Evolutionary conservation across 2,797 vertebrate genomes (phyloP).

Genomic region (Danio choprae): DNA sequence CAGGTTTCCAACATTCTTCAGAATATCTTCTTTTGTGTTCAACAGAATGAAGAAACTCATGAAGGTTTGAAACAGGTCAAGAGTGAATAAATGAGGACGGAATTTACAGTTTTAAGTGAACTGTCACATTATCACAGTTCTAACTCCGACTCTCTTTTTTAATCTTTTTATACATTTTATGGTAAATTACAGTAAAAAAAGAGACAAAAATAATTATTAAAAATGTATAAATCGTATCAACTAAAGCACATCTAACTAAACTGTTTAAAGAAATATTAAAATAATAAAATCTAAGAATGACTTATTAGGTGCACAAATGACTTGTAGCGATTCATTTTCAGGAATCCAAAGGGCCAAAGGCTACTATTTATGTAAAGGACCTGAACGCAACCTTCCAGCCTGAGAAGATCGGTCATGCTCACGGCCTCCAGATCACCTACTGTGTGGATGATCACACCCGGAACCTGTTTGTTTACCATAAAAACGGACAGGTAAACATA

Average conservation of each 20-base stretch:
- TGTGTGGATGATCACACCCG: conserved; percentile 75
- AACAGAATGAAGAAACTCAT: too few relatives aligned
- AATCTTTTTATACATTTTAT: neutral
- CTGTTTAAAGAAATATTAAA: neutral
- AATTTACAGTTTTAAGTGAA: too few relatives aligned
- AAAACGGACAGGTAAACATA: conserved; percentile 81
- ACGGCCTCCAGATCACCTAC: conserved; percentile 91
- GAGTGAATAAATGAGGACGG: too few relatives aligned
- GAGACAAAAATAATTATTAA: too few relatives aligned
- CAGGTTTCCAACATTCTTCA: too few relatives aligned
- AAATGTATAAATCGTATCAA: too few relatives aligned
- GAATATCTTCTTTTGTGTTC: too few relatives aligned
- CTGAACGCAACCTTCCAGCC: conserved; percentile 92
- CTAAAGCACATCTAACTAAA: too few relatives aligned
- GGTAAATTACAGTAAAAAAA: too few relatives aligned
- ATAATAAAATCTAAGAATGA: neutral
- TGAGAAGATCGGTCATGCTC: conserved; percentile 85
- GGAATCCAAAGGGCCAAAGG: conserved; percentile 87
- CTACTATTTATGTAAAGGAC: conserved; percentile 82
- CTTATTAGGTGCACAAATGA: neutral
- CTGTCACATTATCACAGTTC: too few relatives aligned
- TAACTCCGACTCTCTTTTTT: neutral
- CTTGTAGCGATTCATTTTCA: conserved; percentile 40
- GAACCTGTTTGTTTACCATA: conserved; percentile 91
- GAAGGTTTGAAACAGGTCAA: too few relatives aligned